Percentiles rank a stretch among this genome's conserved stretches.
Evolutionary conservation across 2,797 vertebrate species (phyloP).

Genomic region (Poecilia picta): DNA sequence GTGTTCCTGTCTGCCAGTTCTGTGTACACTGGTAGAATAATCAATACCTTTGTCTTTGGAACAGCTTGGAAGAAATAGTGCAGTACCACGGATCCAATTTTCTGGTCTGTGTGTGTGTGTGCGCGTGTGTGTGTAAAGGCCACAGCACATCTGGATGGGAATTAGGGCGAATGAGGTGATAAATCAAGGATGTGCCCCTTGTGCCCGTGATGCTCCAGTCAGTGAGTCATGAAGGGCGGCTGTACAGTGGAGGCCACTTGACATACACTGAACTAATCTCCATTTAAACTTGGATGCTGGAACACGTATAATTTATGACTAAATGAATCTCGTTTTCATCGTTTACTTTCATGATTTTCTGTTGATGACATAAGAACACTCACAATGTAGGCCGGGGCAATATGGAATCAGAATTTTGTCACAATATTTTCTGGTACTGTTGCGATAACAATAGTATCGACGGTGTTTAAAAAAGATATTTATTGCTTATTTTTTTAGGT

Average conservation of each 20-base stretch:
- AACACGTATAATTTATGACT: conserved; percentile 17
- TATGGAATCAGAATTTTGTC: no score
- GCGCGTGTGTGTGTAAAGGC: conserved; percentile 54
- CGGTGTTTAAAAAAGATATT: no score
- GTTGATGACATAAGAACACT: neutral
- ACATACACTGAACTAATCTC: conserved; percentile 53
- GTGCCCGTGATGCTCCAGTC: conserved; percentile 72
- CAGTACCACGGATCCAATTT: conserved; percentile 66
- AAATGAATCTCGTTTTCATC: conserved; percentile 12
- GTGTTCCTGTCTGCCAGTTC: conserved; percentile 18
- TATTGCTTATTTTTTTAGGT: no score
- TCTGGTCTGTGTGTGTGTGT: conserved; percentile 26
- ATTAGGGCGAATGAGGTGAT: conserved; percentile 80
- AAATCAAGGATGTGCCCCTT: conserved; percentile 73
- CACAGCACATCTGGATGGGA: conserved; percentile 80
- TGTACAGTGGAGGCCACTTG: conserved; percentile 48
- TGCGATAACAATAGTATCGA: no score
- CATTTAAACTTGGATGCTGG: conserved; percentile 36
- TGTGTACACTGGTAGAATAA: conserved; percentile 51
- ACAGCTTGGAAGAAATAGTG: conserved; percentile 58
- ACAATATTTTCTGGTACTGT: no score
- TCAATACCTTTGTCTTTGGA: conserved; percentile 53
- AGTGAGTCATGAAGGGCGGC: conserved; percentile 84
- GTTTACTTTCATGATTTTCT: conserved; percentile 3
- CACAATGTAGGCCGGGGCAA: neutral